Conservation (phyloP, 2,888 invertebrate species). For the Esperia sulphurella region DNA sequence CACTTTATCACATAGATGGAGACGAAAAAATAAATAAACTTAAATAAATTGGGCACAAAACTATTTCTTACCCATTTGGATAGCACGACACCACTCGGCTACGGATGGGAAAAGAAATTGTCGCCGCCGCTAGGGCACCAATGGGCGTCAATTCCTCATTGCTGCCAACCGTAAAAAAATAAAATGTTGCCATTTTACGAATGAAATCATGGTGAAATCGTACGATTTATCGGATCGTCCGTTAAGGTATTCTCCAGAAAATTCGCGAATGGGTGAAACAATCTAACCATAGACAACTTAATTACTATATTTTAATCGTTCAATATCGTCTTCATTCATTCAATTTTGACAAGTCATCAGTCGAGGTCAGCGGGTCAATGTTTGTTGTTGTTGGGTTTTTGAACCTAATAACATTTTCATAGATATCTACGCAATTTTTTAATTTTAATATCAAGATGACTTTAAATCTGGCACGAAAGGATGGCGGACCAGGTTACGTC, state of each 20-base stretch:
- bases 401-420: too few species aligned
- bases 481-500: conserved; percentile 95
- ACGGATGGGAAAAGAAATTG: conserved; percentile 78
- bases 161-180: conserved; percentile 18
- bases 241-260: too few species aligned
- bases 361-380: too few species aligned
- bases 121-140: conserved; percentile 34
- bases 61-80: conserved; percentile 76
- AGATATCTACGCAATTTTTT: neutral
- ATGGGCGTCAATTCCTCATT: conserved; percentile 28
- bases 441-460: conserved; percentile 32
- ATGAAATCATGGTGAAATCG: too few species aligned
- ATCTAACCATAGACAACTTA: too few species aligned
- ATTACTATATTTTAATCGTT: too few species aligned
- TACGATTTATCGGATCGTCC: too few species aligned
- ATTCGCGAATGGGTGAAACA: too few species aligned
- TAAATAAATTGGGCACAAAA: conserved; percentile 57
- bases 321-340: too few species aligned
- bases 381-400: too few species aligned
- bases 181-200: conserved; percentile 23
- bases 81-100: conserved; percentile 79
- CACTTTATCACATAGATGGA: conserved; percentile 47
- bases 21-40: conserved; percentile 42
- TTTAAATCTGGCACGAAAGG: conserved; percentile 65
- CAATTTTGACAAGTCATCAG: too few species aligned